Evolutionary conservation across 2,797 vertebrate species (phyloP).

Genomic region (Tiaroga cobitis): DNA sequence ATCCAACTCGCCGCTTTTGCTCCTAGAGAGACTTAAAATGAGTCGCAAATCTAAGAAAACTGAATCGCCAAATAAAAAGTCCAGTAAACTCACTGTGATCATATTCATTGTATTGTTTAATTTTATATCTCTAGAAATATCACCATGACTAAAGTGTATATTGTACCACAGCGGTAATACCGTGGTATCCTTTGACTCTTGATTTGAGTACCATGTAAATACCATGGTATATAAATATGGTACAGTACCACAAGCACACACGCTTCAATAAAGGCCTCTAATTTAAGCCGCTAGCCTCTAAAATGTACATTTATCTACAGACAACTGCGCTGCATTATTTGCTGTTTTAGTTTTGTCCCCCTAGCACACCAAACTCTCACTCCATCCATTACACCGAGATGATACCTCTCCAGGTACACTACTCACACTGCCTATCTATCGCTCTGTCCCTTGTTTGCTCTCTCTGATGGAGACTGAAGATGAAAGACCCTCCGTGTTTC

Average conservation of each 20-base stretch:
- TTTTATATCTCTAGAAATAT: too few species aligned
- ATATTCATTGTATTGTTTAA: too few species aligned
- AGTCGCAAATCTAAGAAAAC: too few species aligned
- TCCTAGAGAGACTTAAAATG: too few species aligned
- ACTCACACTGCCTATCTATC: neutral
- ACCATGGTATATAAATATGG: neutral
- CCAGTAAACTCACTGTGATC: too few species aligned
- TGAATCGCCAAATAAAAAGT: too few species aligned
- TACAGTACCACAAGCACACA: neutral
- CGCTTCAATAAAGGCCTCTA: neutral
- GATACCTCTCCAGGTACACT: slow-evolving; percentile 57
- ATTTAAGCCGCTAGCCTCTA: neutral
- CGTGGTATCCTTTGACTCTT: neutral
- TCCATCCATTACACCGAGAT: neutral
- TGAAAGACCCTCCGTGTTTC: slow-evolving; percentile 68
- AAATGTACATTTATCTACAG: neutral
- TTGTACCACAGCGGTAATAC: neutral
- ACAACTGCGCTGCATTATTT: neutral
- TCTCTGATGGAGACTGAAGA: slow-evolving; percentile 65
- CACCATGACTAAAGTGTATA: too few species aligned
- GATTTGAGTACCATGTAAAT: neutral
- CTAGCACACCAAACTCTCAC: neutral
- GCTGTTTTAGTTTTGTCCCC: neutral
- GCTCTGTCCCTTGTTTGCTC: slow-evolving; percentile 29
- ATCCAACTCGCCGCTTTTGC: too few species aligned